A percentile compares a stretch with the other conserved stretches of the same genome.
phyloP scores from a whole-genome alignment of 1,140 invertebrate genomes.

The Potamilus streckersoni region DNA sequence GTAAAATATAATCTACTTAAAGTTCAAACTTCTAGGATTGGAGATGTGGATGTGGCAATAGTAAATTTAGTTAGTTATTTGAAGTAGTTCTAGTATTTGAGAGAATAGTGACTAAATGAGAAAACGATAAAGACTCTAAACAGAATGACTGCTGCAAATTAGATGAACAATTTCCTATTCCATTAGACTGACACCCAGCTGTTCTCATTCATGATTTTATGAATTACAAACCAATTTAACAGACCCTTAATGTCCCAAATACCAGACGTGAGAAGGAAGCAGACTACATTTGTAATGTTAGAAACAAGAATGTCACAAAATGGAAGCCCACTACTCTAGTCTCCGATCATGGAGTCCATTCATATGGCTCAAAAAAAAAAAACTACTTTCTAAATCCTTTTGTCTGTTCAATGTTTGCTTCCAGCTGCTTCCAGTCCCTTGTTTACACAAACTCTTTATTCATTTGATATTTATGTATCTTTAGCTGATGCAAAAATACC shows the following conservation, averaged over 20 bases:
- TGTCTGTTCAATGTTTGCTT: no score
- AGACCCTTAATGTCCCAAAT: slow-evolving; percentile 9
- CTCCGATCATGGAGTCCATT: slow-evolving; percentile 34
- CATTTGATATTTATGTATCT: no score
- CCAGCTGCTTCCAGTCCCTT: no score
- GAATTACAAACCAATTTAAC: slow-evolving; percentile 13
- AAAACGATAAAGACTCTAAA: slow-evolving; percentile 22
- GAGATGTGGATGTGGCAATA: no score
- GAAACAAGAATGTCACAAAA: slow-evolving; percentile 15
- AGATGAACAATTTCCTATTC: background rate
- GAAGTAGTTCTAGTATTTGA: background rate
- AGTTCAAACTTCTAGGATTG: no score
- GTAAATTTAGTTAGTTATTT: no score
- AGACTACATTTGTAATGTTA: slow-evolving; percentile 18
- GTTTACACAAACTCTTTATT: no score
- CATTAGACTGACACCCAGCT: slow-evolving; percentile 36
- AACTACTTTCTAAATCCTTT: no score
- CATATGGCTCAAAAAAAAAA: slow-evolving; percentile 16
- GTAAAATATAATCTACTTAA: no score
- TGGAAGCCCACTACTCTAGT: slow-evolving; percentile 39
- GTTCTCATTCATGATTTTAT: slow-evolving; percentile 40
- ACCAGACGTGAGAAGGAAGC: slow-evolving; percentile 34
- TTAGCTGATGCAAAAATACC: no score
- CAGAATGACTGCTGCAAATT: slow-evolving; percentile 12
- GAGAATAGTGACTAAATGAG: background rate